phyloP scores from a whole-genome alignment of 2,888 invertebrate genomes.

The Chrysolina americana region DNA sequence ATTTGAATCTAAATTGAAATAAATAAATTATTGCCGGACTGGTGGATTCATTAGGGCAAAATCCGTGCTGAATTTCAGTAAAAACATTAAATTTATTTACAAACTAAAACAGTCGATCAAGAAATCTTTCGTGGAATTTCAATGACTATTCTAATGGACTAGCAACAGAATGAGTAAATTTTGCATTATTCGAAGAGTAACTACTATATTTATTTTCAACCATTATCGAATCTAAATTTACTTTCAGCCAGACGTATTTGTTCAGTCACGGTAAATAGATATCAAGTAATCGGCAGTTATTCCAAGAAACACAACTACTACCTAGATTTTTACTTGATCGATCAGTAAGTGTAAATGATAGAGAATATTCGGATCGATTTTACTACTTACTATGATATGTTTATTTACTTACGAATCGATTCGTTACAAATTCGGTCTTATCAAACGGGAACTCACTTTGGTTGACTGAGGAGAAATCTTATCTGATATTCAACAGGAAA shows the following conservation, averaged over 20 bases:
- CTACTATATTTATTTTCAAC: constrained; percentile 1
- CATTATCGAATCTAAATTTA: constrained; percentile 25
- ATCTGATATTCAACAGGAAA: not conserved
- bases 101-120: too few species aligned
- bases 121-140: not conserved
- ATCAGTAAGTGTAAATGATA: not conserved
- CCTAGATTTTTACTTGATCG: constrained; percentile 11
- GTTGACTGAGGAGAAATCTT: not conserved
- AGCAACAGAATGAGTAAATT: too few species aligned
- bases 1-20: too few species aligned
- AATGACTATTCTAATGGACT: not conserved
- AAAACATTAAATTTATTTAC: too few species aligned
- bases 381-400: constrained; percentile 11
- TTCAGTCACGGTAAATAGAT: constrained; percentile 37
- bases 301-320: constrained; percentile 30
- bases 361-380: constrained; percentile 1
- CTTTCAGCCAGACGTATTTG: constrained; percentile 31
- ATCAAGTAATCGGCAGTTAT: constrained; percentile 26
- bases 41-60: too few species aligned
- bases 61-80: too few species aligned
- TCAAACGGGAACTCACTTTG: not conserved
- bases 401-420: constrained; percentile 4
- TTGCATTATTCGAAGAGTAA: too few species aligned
- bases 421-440: not conserved
- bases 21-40: too few species aligned